A percentile compares a stretch with the other conserved stretches of the same genome.
Evolutionary conservation across 1,140 invertebrate genomes (phyloP).

Genomic region (Meloidogyne chitwoodi): DNA sequence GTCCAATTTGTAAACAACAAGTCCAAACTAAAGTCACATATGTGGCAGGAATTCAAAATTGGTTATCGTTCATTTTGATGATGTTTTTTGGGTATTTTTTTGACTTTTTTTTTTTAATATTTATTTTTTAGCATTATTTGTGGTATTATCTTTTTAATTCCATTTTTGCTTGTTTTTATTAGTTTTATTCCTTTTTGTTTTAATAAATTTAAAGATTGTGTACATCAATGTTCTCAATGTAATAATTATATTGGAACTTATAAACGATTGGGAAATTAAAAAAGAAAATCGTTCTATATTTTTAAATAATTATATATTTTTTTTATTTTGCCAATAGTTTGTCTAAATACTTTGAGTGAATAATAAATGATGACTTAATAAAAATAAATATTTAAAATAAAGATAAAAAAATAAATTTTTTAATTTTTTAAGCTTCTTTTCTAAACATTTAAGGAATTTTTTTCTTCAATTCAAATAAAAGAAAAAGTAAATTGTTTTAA

Average conservation of each 20-base stretch:
- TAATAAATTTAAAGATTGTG: background rate
- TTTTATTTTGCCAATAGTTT: no score
- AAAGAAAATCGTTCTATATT: no score
- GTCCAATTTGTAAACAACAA: slow-evolving; percentile 21
- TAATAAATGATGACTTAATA: no score
- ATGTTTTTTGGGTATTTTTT: slow-evolving; percentile 25
- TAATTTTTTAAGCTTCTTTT: no score
- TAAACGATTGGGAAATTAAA: slow-evolving; percentile 6
- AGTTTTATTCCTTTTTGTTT: background rate
- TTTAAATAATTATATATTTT: no score
- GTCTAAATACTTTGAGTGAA: no score
- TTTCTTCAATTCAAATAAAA: no score
- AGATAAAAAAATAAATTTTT: no score
- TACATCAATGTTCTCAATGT: slow-evolving; percentile 1
- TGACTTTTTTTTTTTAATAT: background rate
- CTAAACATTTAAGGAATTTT: no score
- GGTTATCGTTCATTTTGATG: slow-evolving; percentile 22
- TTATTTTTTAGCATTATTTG: no score
- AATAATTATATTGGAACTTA: slow-evolving; percentile 24
- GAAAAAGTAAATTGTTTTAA: no score
- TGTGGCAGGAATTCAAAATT: slow-evolving; percentile 22
- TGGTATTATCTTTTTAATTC: background rate
- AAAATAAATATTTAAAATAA: no score
- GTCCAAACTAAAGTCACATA: slow-evolving; percentile 25
- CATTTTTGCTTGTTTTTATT: slow-evolving; percentile 20